These are phyloP conservation scores for Heliconius erato DNA, from an alignment of 2,888 invertebrate genomes.

Conservation along the genomic window DNA sequence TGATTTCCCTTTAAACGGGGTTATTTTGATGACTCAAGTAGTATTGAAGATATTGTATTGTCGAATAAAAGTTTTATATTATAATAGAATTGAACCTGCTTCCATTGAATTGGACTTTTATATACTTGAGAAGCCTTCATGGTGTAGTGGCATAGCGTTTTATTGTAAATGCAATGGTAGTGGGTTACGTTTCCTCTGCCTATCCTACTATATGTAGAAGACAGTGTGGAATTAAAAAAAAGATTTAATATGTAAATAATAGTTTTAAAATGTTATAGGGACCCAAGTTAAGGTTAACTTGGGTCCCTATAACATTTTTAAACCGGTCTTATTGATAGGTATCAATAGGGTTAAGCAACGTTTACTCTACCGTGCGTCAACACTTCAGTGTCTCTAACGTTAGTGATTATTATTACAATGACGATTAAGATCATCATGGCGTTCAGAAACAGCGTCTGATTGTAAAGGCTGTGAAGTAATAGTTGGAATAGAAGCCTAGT, in stretches of 20 bases:
- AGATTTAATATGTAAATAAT: too few species aligned
- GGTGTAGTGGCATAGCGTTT: too few species aligned
- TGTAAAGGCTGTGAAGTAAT: neutral
- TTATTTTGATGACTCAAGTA: neutral
- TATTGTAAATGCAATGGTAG: too few species aligned
- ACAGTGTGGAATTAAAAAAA: too few species aligned
- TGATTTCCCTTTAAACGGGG: slow-evolving; percentile 1
- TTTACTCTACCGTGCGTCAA: neutral
- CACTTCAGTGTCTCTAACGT: neutral
- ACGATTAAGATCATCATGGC: neutral
- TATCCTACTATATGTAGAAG: too few species aligned
- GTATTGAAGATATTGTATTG: neutral
- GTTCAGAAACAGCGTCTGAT: neutral
- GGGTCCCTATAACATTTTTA: too few species aligned
- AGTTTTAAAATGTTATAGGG: neutral
- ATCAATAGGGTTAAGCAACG: too few species aligned
- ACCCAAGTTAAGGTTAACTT: neutral
- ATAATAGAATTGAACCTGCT: neutral
- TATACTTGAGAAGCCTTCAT: too few species aligned
- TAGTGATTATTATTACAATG: neutral
- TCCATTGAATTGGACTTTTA: neutral
- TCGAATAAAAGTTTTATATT: neutral
- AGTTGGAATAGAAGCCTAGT: neutral
- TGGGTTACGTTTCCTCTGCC: too few species aligned
- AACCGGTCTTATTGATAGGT: too few species aligned